Evolutionary conservation across 2,113 vertebrate species (phyloP), one percentile per base, ranked within the genome.

Genomic region (Megaceryle maxima): DNA sequence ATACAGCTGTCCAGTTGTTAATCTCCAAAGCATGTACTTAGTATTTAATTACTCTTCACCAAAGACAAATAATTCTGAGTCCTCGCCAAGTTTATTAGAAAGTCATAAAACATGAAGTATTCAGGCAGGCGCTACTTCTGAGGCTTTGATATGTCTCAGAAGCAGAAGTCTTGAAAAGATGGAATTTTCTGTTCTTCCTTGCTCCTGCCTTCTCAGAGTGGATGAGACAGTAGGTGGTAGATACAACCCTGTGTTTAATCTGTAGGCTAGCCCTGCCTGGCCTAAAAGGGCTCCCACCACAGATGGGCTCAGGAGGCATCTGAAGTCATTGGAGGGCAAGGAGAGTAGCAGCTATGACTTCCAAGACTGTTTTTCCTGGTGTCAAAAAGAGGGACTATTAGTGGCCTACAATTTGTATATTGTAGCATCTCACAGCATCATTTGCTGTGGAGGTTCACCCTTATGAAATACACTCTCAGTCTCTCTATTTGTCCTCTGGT

Each of bases 261-360:
- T 78, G 7, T 57, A 94, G 33, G 53, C 8, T 22, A 88, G 7
- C 6, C 29, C 59, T 69, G 5, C 43, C 41, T 74, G 20, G 33
- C 39, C 39, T 60, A 33, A 91, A 37, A 75, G 19, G 4, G 10
- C 0, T 2, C 21, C 8, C 24, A 51, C 0, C 0, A 1, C 4
- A 11, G 18, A 26, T 18, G n/a, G 13, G 7, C 13, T 63, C 17
- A 8, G 25, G 28, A 69, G n/a, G 26, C 9, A 50, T 9, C 13
- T 75, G 35, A 10, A n/a, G 55, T 41, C 17, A 11, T 2, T 29
- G 19, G 11, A 80, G 6, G 17, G 8, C 39, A 43, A 7, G 19
- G 6, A 48, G 8, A 41, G 33, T n/a, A 62, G 11, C 21, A 83
- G 24, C 14, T 14, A 11, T 19, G 43, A 64, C 29, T 75, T 90